Percentiles rank a stretch among this genome's conserved stretches.
Conservation (phyloP, 2,797 vertebrate genomes). For the Nannoperca obscura region DNA sequence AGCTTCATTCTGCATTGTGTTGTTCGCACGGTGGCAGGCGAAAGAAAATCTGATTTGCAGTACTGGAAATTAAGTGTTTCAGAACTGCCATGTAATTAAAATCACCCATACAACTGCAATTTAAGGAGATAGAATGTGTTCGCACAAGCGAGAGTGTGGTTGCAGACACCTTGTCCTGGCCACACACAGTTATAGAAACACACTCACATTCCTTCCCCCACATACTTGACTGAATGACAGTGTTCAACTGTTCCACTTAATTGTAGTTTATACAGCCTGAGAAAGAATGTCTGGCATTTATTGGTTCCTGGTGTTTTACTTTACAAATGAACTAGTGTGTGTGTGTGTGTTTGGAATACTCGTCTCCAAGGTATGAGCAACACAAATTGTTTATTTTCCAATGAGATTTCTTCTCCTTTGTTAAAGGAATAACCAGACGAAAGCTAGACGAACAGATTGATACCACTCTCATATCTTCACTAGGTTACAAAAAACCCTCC, state of each 20-base stretch:
- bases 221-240: conserved; percentile 80
- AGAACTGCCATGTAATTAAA: conserved; percentile 42
- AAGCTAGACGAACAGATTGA: conserved; percentile 12
- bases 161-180: conserved; percentile 67
- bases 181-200: conserved; percentile 70
- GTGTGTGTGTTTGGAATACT: conserved; percentile 46
- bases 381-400: conserved; percentile 39
- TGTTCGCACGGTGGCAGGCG: conserved; percentile 21
- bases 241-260: conserved; percentile 80
- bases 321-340: conserved; percentile 62
- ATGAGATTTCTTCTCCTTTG: conserved; percentile 1
- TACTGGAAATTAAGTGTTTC: conserved; percentile 29
- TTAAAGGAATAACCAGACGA: background rate
- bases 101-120: conserved; percentile 32
- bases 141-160: conserved; percentile 32
- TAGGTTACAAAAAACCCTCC: too few species aligned
- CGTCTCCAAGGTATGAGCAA: conserved; percentile 54
- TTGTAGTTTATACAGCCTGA: conserved; percentile 82
- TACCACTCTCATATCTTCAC: background rate
- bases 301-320: conserved; percentile 69
- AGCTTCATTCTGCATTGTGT: conserved; percentile 60
- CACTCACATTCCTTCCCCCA: conserved; percentile 66
- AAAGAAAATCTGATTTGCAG: conserved; percentile 27
- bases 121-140: conserved; percentile 28
- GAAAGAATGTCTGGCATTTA: conserved; percentile 80